Percentiles rank a stretch among this genome's conserved stretches.
Evolutionary conservation across 2,113 vertebrate genomes (phyloP).

Genomic region (Microtus oregoni): DNA sequence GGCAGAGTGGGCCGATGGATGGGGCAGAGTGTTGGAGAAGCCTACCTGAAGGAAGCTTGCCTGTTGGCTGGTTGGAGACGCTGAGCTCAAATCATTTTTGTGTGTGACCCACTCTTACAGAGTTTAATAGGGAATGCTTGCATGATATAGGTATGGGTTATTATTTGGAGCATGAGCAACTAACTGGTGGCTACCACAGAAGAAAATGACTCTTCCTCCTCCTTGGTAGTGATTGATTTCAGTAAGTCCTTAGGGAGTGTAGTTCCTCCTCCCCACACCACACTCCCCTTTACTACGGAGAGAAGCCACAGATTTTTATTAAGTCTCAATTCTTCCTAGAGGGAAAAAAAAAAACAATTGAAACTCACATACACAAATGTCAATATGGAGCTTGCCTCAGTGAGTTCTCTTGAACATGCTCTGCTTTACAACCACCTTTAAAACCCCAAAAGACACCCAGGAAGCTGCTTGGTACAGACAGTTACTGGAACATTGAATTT

Average conservation of each 20-base stretch:
- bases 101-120: background rate
- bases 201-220: background rate
- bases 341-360: background rate
- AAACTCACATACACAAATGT: background rate
- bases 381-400: background rate
- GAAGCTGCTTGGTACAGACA: background rate
- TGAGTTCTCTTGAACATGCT: background rate
- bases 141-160: background rate
- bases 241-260: background rate
- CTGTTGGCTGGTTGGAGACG: no score
- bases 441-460: background rate
- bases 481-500: slow-evolving; percentile 32
- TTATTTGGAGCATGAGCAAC: background rate
- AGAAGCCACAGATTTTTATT: slow-evolving; percentile 22
- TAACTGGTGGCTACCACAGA: background rate
- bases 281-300: no score
- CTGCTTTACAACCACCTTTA: background rate
- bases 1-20: rapidly evolving
- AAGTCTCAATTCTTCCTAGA: background rate
- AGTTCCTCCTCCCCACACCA: rapidly evolving
- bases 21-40: no score
- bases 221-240: background rate
- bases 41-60: no score
- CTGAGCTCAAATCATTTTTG: background rate
- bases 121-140: background rate